A percentile compares a stretch with the other conserved stretches of the same genome.
phyloP scores from a whole-genome alignment of 1,140 invertebrate species.

The Psix sp. region DNA sequence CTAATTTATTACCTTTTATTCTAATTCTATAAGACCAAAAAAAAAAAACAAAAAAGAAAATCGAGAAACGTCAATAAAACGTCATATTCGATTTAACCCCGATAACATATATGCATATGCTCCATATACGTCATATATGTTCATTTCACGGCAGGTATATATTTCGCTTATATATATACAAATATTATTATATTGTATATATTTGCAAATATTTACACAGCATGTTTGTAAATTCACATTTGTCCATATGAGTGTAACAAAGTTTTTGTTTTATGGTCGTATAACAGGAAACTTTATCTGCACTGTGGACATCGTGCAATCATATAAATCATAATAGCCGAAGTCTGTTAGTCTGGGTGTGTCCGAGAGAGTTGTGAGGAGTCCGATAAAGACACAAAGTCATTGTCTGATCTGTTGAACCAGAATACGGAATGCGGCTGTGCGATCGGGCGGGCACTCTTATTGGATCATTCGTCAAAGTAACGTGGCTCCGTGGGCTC shows the following conservation, averaged over 20 bases:
- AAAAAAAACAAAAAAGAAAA: too few relatives aligned
- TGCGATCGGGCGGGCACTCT: conserved; percentile 23
- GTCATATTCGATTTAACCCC: too few relatives aligned
- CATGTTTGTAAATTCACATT: conserved; percentile 15
- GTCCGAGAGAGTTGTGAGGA: conserved; percentile 53
- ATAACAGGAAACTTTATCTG: conserved; percentile 40
- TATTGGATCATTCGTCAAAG: conserved; percentile 59
- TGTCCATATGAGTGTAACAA: conserved; percentile 23
- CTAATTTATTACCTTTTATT: too few relatives aligned
- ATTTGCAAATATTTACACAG: conserved; percentile 37
- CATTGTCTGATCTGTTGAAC: conserved; percentile 68
- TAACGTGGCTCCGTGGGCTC: conserved; percentile 23
- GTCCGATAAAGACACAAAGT: conserved; percentile 61
- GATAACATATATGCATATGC: too few relatives aligned
- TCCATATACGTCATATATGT: too few relatives aligned
- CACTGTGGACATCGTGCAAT: conserved; percentile 38
- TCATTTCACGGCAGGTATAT: too few relatives aligned
- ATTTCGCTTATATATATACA: too few relatives aligned
- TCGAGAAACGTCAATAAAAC: too few relatives aligned
- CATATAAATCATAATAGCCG: conserved; percentile 60
- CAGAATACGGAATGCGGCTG: conserved; percentile 66
- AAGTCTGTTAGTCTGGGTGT: conserved; percentile 44
- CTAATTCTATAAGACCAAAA: too few relatives aligned
- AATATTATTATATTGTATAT: too few relatives aligned
- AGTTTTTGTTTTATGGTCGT: conserved; percentile 37